Conservation (phyloP, 2,888 invertebrate genomes). For the Eilema depressum region DNA sequence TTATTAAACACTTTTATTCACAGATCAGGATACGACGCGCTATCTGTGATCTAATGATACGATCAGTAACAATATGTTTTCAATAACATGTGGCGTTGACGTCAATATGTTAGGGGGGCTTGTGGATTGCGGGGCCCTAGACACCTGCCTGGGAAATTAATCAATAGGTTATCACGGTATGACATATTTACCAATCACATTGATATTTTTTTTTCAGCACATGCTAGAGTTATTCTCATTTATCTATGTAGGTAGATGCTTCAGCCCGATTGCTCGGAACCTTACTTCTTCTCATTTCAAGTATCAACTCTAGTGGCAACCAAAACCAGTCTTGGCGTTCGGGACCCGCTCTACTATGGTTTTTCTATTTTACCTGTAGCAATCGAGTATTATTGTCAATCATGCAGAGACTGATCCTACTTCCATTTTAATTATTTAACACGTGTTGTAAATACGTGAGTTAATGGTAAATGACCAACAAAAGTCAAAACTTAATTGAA, state of each 20-base stretch:
- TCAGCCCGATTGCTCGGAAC: not conserved
- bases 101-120: not conserved
- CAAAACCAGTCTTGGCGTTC: too few relatives aligned
- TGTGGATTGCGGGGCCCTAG: not conserved
- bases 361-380: too few relatives aligned
- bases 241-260: not conserved
- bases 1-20: not conserved
- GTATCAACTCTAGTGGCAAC: too few relatives aligned
- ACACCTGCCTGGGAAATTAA: not conserved
- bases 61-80: not conserved
- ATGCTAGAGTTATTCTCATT: not conserved
- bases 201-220: not conserved
- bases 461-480: too few relatives aligned
- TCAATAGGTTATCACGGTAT: not conserved
- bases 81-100: too few relatives aligned
- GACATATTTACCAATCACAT: not conserved
- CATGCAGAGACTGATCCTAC: too few relatives aligned
- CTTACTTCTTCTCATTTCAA: not conserved
- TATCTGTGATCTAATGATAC: not conserved
- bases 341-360: too few relatives aligned
- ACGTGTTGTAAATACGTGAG: too few relatives aligned
- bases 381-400: too few relatives aligned
- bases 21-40: not conserved
- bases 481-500: too few relatives aligned
- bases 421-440: too few relatives aligned